Percentiles rank a stretch among this genome's conserved stretches.
Conservation (phyloP, 2,113 vertebrate species). For the Ardeotis arabs region DNA sequence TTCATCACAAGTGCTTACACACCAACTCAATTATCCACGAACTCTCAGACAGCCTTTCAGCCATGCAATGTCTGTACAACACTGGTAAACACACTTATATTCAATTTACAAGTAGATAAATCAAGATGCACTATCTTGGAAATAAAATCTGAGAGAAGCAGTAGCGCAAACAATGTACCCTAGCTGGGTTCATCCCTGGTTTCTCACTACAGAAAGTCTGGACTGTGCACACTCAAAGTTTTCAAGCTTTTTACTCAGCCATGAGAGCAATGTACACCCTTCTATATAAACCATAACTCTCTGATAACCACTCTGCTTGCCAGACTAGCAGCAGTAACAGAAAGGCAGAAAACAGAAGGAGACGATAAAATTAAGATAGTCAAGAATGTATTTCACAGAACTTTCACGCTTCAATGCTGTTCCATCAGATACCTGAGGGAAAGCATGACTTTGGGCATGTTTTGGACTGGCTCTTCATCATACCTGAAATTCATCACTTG, state of each 20-base stretch:
- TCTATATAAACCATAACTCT: neutral
- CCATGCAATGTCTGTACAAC: neutral
- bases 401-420: neutral
- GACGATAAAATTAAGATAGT: neutral
- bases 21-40: neutral
- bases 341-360: neutral
- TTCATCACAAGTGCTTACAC: neutral
- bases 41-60: neutral
- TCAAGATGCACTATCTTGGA: neutral
- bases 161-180: neutral
- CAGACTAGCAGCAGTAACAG: neutral
- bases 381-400: neutral
- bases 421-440: neutral
- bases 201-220: neutral
- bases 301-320: neutral
- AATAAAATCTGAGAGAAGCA: neutral
- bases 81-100: neutral
- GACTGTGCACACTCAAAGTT: rapidly evolving
- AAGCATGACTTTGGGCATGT: neutral
- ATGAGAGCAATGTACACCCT: neutral
- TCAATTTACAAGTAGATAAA: neutral
- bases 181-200: neutral
- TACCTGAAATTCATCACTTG: neutral
- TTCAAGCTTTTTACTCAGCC: neutral
- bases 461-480: neutral